These are phyloP conservation scores for Malurus elegans DNA, from an alignment of 2,113 vertebrate species.

Conservation along the genomic window DNA sequence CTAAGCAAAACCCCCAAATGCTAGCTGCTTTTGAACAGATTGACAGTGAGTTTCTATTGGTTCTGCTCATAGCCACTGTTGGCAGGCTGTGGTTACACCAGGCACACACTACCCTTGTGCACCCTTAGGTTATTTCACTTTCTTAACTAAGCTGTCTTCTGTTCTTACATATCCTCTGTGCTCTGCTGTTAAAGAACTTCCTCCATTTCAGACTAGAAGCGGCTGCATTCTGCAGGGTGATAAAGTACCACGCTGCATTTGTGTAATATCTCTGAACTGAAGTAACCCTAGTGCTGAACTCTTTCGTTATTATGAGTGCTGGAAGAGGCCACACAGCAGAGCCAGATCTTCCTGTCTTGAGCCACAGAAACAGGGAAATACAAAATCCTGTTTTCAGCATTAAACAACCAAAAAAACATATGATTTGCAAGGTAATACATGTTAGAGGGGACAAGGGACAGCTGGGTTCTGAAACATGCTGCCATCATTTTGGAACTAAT, in stretches of 20 bases:
- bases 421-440: not conserved
- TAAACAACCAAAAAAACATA: not conserved
- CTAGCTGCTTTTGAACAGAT: not conserved
- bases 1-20: not conserved
- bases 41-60: not conserved
- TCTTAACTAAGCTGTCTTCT: not conserved
- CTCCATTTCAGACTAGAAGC: not conserved
- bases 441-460: not conserved
- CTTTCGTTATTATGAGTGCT: not conserved
- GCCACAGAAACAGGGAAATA: conserved; percentile 13
- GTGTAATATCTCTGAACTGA: conserved; percentile 4
- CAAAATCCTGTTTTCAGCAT: not conserved
- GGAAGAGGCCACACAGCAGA: not conserved
- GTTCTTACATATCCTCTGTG: not conserved
- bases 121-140: not conserved
- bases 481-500: not conserved
- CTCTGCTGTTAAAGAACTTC: not conserved
- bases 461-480: not conserved
- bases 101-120: rapidly evolving
- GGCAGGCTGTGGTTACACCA: not conserved
- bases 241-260: not conserved
- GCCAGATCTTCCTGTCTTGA: not conserved
- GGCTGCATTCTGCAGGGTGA: not conserved
- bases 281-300: conserved; percentile 1
- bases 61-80: not conserved